Percentiles rank a stretch among this genome's conserved stretches.
Conservation (phyloP, 2,113 vertebrate genomes). For the Ctenodactylus gundi region DNA sequence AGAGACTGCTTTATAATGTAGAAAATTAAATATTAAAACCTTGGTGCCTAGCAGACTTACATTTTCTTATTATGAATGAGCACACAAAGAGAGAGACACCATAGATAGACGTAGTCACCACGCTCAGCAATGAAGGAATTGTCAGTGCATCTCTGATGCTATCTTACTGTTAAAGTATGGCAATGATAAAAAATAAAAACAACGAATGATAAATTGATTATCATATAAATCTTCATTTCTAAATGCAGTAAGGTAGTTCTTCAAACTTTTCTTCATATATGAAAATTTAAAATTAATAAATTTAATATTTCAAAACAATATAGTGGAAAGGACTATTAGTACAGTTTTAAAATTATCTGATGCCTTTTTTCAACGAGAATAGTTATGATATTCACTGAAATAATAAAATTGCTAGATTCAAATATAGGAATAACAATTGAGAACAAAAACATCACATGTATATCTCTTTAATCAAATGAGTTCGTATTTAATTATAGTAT, state of each 20-base stretch:
- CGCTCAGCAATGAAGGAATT: slow-evolving; percentile 78
- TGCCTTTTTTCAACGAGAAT: neutral
- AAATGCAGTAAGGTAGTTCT: neutral
- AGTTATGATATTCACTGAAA: slow-evolving; percentile 18
- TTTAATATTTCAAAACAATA: neutral
- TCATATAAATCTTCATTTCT: neutral
- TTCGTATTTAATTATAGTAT: neutral
- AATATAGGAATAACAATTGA: neutral
- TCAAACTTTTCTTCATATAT: neutral
- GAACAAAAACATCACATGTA: neutral
- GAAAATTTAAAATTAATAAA: slow-evolving; percentile 30
- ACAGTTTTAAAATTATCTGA: neutral
- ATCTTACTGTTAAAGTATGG: slow-evolving; percentile 72
- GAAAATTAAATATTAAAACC: slow-evolving; percentile 90
- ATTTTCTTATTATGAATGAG: slow-evolving; percentile 86
- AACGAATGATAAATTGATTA: neutral
- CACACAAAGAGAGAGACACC: slow-evolving; percentile 72
- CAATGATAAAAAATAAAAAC: slow-evolving; percentile 75
- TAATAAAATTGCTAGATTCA: neutral
- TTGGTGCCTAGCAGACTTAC: slow-evolving; percentile 85
- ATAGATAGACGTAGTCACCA: slow-evolving; percentile 80
- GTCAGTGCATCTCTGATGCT: slow-evolving; percentile 66
- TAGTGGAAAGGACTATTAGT: neutral
- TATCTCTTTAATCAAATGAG: neutral
- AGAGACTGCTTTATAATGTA: slow-evolving; percentile 86